A percentile compares a stretch with the other conserved stretches of the same genome.
phyloP scores from a whole-genome alignment of 2,113 vertebrate genomes.

The Syngnathus floridae region DNA sequence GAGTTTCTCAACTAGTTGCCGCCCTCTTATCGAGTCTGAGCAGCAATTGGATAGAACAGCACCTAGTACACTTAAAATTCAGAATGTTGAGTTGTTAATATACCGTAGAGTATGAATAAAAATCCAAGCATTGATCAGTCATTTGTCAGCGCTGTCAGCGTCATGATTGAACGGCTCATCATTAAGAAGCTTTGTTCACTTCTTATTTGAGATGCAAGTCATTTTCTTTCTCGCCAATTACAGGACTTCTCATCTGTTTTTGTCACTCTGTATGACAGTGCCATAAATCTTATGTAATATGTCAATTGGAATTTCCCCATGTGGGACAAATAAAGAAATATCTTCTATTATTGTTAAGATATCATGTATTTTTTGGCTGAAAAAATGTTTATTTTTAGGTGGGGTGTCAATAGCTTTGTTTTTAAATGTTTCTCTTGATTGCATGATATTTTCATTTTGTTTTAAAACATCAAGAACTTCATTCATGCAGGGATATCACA shows the following conservation, averaged over 20 bases:
- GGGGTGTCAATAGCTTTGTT: not conserved
- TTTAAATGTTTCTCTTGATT: not conserved
- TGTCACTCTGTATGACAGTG: not conserved
- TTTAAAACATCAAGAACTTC: not conserved
- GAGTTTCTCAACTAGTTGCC: too few species aligned
- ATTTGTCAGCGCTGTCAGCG: not conserved
- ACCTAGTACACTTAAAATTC: not conserved
- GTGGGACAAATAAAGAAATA: too few species aligned
- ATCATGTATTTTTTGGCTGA: not conserved
- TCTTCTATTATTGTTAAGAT: not conserved
- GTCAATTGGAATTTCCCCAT: not conserved
- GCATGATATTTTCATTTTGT: not conserved
- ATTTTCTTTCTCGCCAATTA: not conserved
- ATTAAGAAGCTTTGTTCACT: not conserved
- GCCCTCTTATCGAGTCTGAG: too few species aligned
- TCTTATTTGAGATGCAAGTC: slow-evolving; percentile 1
- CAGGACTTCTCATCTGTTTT: not conserved
- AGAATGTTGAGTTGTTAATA: not conserved
- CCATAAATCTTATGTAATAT: slow-evolving; percentile 1
- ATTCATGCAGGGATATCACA: too few species aligned
- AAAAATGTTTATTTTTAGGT: not conserved
- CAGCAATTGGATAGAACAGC: not conserved
- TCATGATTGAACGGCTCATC: not conserved
- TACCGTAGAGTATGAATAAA: not conserved
- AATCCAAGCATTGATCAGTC: not conserved